Evolutionary conservation across 1,140 invertebrate species (phyloP).

Genomic region (Drosophila ohnishii): DNA sequence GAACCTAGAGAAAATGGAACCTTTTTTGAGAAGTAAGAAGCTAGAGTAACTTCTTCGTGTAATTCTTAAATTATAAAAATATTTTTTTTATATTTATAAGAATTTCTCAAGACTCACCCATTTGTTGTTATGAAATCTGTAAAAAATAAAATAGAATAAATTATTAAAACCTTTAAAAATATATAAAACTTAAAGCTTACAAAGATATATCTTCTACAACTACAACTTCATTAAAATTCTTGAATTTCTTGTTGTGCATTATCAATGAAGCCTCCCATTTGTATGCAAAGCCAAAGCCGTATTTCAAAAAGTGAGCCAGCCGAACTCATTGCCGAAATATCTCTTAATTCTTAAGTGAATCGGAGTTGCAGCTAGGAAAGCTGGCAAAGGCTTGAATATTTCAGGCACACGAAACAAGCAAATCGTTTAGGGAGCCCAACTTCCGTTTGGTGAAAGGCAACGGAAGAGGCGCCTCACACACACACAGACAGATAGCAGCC

Average conservation of each 20-base stretch:
- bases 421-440: constrained; percentile 74
- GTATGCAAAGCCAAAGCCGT: constrained; percentile 33
- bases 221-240: neutral
- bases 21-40: neutral
- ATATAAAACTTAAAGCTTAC: neutral
- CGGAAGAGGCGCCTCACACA: constrained; percentile 55
- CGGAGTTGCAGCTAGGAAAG: constrained; percentile 15
- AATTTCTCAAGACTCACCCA: neutral
- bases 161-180: neutral
- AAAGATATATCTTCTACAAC: neutral
- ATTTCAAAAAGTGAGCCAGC: constrained; percentile 37
- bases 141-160: neutral
- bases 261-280: constrained; percentile 37
- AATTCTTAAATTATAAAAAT: too few relatives aligned
- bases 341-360: constrained; percentile 74
- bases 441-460: constrained; percentile 72
- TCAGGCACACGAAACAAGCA: constrained; percentile 73
- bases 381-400: constrained; percentile 56
- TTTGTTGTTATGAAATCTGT: neutral
- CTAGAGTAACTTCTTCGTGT: neutral
- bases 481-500: constrained; percentile 21
- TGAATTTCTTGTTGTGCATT: constrained; percentile 1
- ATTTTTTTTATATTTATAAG: neutral
- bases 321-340: constrained; percentile 41
- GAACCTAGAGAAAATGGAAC: neutral